These are phyloP conservation scores for Watsonalla cultraria DNA, from an alignment of 2,888 invertebrate genomes.

Conservation along the genomic window DNA sequence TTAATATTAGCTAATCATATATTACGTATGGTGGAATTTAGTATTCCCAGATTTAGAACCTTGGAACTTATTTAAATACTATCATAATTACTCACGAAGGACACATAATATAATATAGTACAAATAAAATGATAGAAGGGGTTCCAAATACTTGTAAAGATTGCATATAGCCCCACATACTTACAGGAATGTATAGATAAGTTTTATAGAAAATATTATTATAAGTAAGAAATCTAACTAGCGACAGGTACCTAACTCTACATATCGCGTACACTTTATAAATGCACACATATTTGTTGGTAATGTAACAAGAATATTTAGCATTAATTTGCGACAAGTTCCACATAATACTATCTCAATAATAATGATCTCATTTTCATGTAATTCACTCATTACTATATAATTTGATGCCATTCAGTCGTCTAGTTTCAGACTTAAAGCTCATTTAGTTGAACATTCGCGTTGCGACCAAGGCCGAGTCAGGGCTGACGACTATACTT, in stretches of 20 bases:
- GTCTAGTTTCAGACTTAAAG: constrained; percentile 39
- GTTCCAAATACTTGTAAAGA: constrained; percentile 31
- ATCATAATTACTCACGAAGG: constrained; percentile 13
- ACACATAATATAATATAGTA: constrained; percentile 17
- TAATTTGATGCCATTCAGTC: constrained; percentile 25
- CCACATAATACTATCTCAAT: constrained; percentile 14
- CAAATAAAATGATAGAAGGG: constrained; percentile 22
- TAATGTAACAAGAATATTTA: constrained; percentile 26
- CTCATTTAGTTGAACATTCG: constrained; percentile 5
- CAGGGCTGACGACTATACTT: constrained; percentile 25
- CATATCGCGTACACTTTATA: constrained; percentile 53
- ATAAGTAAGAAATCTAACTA: constrained; percentile 39
- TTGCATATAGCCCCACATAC: constrained; percentile 31
- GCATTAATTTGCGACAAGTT: constrained; percentile 19
- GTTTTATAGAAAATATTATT: constrained; percentile 27
- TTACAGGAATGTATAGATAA: constrained; percentile 53
- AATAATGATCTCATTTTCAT: constrained; percentile 12
- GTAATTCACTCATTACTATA: constrained; percentile 19
- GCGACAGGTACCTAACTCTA: constrained; percentile 47
- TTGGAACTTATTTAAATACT: constrained; percentile 7
- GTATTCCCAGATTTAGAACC: constrained; percentile 10
- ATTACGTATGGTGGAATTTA: constrained; percentile 18
- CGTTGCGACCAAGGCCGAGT: constrained; percentile 7
- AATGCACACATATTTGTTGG: constrained; percentile 64
- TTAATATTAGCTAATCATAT: constrained; percentile 25